phyloP scores from a whole-genome alignment of 2,888 invertebrate genomes.

The Hylaea fasciaria region DNA sequence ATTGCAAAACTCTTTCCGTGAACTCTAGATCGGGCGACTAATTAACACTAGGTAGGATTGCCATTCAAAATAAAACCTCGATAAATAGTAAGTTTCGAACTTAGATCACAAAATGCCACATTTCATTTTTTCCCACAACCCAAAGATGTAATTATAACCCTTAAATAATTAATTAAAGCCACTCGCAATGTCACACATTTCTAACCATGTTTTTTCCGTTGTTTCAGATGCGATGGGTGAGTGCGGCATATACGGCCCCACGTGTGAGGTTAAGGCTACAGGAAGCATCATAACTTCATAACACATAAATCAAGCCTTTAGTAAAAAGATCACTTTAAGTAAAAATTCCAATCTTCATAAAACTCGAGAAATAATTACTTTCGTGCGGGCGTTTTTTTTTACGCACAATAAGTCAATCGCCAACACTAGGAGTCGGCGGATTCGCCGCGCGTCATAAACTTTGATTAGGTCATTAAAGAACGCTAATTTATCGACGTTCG shows the following conservation, averaged over 20 bases:
- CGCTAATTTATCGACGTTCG: constrained; percentile 82
- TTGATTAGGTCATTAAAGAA: constrained; percentile 85
- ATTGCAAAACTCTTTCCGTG: too few species aligned
- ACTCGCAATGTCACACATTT: constrained; percentile 32
- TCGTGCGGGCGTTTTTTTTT: constrained; percentile 54
- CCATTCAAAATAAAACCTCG: too few species aligned
- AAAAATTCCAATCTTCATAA: constrained; percentile 82
- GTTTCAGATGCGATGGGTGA: constrained; percentile 94
- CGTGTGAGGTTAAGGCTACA: constrained; percentile 49
- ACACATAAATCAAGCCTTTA: constrained; percentile 74
- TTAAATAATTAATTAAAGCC: constrained; percentile 40
- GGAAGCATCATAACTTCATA: constrained; percentile 73
- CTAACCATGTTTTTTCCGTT: constrained; percentile 72
- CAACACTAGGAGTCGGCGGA: constrained; percentile 83
- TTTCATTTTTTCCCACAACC: constrained; percentile 30
- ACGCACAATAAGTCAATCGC: constrained; percentile 80
- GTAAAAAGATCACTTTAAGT: constrained; percentile 76
- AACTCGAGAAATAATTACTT: constrained; percentile 79
- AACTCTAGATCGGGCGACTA: too few species aligned
- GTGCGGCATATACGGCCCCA: constrained; percentile 61
- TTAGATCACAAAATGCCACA: background rate
- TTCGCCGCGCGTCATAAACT: constrained; percentile 84
- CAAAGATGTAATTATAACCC: constrained; percentile 37
- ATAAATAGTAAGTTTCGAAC: background rate
- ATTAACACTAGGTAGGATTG: too few species aligned